phyloP scores from a whole-genome alignment of 2,797 vertebrate species.

The Dromococcyx pavoninus region DNA sequence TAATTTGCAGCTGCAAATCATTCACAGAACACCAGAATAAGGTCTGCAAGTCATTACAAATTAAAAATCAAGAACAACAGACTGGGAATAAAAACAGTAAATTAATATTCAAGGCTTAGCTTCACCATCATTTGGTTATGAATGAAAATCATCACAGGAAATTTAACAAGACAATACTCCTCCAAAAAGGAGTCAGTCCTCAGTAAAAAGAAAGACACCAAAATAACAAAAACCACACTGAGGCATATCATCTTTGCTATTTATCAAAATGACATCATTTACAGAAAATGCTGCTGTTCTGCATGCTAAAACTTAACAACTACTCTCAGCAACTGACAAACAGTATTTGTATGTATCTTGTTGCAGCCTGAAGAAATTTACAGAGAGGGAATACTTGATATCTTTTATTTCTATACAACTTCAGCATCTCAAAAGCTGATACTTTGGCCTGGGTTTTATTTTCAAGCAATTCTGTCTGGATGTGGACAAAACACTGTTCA shows the following conservation, averaged over 20 bases:
- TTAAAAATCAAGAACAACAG: neutral
- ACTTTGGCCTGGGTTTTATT: neutral
- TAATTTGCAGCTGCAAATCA: neutral
- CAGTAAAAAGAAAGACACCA: neutral
- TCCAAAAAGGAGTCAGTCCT: neutral
- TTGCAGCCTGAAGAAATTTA: neutral
- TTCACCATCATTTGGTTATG: neutral
- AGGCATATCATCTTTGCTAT: neutral
- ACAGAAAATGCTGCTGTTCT: neutral
- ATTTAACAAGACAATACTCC: neutral
- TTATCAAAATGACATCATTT: neutral
- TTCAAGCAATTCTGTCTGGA: neutral
- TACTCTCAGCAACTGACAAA: neutral
- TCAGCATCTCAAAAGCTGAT: neutral
- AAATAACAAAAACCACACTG: neutral
- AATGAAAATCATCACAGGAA: neutral
- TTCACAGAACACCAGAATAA: neutral
- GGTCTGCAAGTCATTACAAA: neutral
- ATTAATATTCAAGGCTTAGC: neutral
- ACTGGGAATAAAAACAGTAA: neutral
- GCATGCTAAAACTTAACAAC: neutral
- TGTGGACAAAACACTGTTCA: neutral
- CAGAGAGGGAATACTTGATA: neutral
- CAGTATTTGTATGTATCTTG: neutral
- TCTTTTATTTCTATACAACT: neutral